Evolutionary conservation across 2,113 vertebrate species (phyloP), one percentile per base, ranked within the genome.

Genomic region (Heterotis niloticus): DNA sequence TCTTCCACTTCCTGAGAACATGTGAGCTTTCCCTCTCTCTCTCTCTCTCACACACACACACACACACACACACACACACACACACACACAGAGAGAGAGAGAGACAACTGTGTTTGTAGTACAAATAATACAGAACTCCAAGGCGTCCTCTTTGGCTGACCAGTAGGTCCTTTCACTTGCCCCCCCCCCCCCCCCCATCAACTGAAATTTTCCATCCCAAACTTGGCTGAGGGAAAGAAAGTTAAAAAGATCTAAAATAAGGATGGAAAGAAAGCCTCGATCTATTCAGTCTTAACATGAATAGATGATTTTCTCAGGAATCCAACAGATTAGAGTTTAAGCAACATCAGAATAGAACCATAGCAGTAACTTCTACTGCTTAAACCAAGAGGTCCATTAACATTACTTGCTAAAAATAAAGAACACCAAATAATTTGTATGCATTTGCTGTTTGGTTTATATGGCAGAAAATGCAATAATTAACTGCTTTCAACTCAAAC

Each of bases 1-100:
- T 44, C 59, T 2, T 20, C 59, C 59, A 4, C 18, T 20, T 62
- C 59, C 59, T 2, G 64, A 71, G 79, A 59, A 64, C 65, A 54
- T 29, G 77, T 72, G 78, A 67, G 78, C 76, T 76, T 12, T 59
- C 71, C 68, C 79, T 78, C 83, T 76, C 68, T n/a, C n/a, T n/a
- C n/a, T n/a, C n/a, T n/a, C n/a, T n/a, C 34, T 44, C 34, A 44
- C 34, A 44, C 34, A 44, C 34, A 44, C 34, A 44, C 34, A 44
- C 34, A 44, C 34, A 44, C 34, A 54, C 75, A 72, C 78, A 66
- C 34, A 72, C 51, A 26, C 72, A 75, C 71, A 10, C 71, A 57
- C 51, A 52, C 52, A 74, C 70, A 23, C 52, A 74, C 51, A 23
- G 44, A 60, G 52, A 17, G 52, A 26, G n/a, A 28, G 10, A 75